Conservation (phyloP, 2,888 invertebrate species). For the Leucania comma region DNA sequence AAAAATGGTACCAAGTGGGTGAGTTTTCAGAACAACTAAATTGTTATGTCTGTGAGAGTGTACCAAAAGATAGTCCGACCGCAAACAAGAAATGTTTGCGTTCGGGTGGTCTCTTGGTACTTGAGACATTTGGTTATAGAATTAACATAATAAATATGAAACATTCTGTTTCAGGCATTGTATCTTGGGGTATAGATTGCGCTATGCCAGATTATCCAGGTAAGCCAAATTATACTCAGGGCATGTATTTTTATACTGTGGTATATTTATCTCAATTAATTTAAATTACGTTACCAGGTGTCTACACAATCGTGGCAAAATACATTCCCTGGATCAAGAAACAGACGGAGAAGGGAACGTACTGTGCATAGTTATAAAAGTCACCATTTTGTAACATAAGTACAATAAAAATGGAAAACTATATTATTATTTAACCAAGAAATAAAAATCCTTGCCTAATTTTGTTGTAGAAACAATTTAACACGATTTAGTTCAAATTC, state of each 20-base stretch:
- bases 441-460: conserved; percentile 42
- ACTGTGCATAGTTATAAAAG: conserved; percentile 78
- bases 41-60: not conserved
- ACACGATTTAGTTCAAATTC: conserved; percentile 44
- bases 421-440: conserved; percentile 36
- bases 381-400: conserved; percentile 51
- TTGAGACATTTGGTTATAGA: not conserved
- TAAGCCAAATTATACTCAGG: conserved; percentile 52
- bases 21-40: conserved; percentile 63
- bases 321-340: conserved; percentile 89
- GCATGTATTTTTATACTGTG: not conserved
- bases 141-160: not conserved
- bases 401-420: conserved; percentile 48
- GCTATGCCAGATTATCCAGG: conserved; percentile 91
- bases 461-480: conserved; percentile 33
- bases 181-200: conserved; percentile 93
- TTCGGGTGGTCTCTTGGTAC: not conserved
- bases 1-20: conserved; percentile 92
- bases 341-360: conserved; percentile 80
- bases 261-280: not conserved
- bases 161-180: conserved; percentile 86
- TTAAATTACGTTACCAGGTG: conserved; percentile 79
- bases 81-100: not conserved
- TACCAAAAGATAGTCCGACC: too few species aligned
- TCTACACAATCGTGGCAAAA: conserved; percentile 91